These are phyloP conservation scores for Phymanthus crucifer DNA, from an alignment of 92 coral and sea anemone species.

Conservation along the genomic window DNA sequence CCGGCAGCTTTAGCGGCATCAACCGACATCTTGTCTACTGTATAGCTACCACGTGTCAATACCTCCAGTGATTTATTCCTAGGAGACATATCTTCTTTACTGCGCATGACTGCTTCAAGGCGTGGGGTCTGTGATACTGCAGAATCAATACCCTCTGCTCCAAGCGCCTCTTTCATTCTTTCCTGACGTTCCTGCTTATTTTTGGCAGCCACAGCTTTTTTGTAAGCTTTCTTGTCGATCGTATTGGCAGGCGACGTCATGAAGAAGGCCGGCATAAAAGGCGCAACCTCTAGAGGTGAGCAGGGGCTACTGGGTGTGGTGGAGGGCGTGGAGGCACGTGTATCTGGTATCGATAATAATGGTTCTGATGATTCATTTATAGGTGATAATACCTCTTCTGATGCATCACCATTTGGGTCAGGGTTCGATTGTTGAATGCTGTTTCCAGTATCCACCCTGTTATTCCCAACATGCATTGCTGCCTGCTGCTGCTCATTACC, in stretches of 20 bases:
- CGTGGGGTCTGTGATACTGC: constrained; percentile 27
- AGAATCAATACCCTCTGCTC: not conserved
- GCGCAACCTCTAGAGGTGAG: constrained; percentile 81
- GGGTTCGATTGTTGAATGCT: not conserved
- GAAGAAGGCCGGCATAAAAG: constrained; percentile 77
- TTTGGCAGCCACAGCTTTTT: constrained; percentile 28
- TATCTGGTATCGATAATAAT: constrained; percentile 44
- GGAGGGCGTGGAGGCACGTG: constrained; percentile 67
- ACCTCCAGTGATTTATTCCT: constrained; percentile 56
- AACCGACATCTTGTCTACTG: constrained; percentile 73
- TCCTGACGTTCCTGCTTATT: constrained; percentile 29
- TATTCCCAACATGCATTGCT: not conserved
- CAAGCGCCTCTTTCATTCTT: not conserved
- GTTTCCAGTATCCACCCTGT: not conserved
- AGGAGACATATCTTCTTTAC: constrained; percentile 18
- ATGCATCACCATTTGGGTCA: constrained; percentile 20
- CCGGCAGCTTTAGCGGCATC: constrained; percentile 98
- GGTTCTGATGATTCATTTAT: constrained; percentile 78
- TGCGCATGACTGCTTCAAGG: constrained; percentile 23
- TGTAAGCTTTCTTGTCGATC: constrained; percentile 52
- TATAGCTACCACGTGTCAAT: constrained; percentile 85
- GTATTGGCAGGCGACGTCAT: constrained; percentile 86
- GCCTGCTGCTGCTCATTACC: constrained; percentile 18
- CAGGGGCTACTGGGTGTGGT: constrained; percentile 88
- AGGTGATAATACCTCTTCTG: constrained; percentile 72